Evolutionary conservation across 2,797 vertebrate species (phyloP), one percentile per base, ranked within the genome.

Genomic region (Diglossa cyanea): DNA sequence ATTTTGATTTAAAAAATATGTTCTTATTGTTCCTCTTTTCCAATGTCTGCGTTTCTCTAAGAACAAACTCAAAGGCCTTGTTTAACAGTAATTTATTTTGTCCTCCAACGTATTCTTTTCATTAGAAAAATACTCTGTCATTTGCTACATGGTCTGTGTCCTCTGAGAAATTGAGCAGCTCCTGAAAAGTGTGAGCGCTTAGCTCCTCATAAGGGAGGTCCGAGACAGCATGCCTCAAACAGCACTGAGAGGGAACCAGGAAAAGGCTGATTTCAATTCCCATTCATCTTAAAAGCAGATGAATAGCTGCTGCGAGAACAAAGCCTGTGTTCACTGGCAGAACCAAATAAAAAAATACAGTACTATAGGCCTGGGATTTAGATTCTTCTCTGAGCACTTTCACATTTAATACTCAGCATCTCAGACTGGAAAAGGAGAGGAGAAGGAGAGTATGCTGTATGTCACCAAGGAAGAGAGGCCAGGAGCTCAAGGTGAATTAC

Each of bases 1-100:
- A 91, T 71, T 95, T 87, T 92, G 12, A 96, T 91, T 96, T 88
- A 17, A 25, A 86, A 95, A 98, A 74, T 68, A 88, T 47, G 45
- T 72, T 66, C 86, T 93, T 85, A 94, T 95, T 95, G 92, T 90
- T 77, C 75, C 30, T 82, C 31, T 82, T 94, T 92, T 77, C 42
- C 62, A 94, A 88, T 88, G 87, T 21, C 70, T 91, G 45, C 20
- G 13, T 30, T 72, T 94, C 60, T 95, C 94, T 77, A 88, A 65
- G n/a, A 88, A 45, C 6, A 79, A 28, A 87, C 71, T 75, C 86
- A 82, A 60, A 65, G 17, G 26, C 48, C 83, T 95, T 93, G 39
- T 77, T 86, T 53, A 66, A 83, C 74, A 91, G 60, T 90, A 85
- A 95, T 87, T 95, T 93, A 67, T 93, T 86, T 79, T 91, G 61